Evolutionary conservation across 2,797 vertebrate species (phyloP), one percentile per base, ranked within the genome.

Genomic region (Falco concolor): DNA sequence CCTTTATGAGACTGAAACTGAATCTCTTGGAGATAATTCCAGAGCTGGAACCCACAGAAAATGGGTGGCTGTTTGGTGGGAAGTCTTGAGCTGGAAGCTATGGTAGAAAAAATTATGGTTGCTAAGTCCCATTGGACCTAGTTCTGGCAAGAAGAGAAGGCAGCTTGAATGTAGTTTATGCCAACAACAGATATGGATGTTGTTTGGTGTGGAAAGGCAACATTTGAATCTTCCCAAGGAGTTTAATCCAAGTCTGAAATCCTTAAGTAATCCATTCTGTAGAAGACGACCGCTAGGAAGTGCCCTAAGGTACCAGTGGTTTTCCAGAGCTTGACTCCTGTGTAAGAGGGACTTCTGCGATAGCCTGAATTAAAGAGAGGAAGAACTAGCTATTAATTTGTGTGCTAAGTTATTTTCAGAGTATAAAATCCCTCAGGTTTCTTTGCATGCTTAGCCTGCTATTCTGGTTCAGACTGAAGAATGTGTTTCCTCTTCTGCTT

Each of bases 121-220:
- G 0, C 27, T 64, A 77, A 80, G 45, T 83, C 42, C 45, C 57
- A 34, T 78, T 90, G 84, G 81, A 90, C 34, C 20, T 53, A 67
- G 34, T 44, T 87, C 74, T 95, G 86, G 88, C 86, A 92, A 68
- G 47, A 72, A 64, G 28, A 80, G 38, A 68, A 73, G 49, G 61
- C 80, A 92, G 67, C 86, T 92, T 96, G 95, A 64, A 40, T 89
- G 47, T 63, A 95, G 74, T 95, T 95, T 95, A 79, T 82, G 90
- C 78, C 94, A 95, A 20, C 73, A 69, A 73, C 30, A 50, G 64
- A 75, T 95, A 59, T 94, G 90, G 81, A 84, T 80, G 64, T 15
- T 81, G 53, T 80, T 89, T 90, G 75, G 36, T 83, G 38, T 42
- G 45, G 75, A 95, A 95, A 95, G 32, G 19, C 88, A 94, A 68